phyloP scores from a whole-genome alignment of 2,888 invertebrate species.

The Acrobasis suavella region DNA sequence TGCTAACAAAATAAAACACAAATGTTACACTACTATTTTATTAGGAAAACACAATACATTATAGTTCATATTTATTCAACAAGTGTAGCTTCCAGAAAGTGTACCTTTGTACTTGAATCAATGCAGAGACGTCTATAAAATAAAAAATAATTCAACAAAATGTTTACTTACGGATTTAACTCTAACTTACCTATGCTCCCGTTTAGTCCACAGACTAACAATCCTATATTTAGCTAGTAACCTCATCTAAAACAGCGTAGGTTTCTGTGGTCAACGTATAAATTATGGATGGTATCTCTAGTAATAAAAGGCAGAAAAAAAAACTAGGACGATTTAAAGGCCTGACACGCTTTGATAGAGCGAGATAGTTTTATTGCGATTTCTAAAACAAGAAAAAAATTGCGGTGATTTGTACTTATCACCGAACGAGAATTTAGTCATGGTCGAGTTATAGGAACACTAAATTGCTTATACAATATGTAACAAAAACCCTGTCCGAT shows the following conservation, averaged over 20 bases:
- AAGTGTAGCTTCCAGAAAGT: slow-evolving; percentile 61
- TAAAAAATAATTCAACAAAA: slow-evolving; percentile 59
- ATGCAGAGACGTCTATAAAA: slow-evolving; percentile 66
- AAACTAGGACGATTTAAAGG: too few species aligned
- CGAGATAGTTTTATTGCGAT: too few species aligned
- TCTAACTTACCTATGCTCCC: slow-evolving; percentile 35
- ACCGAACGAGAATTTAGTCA: too few species aligned
- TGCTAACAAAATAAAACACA: slow-evolving; percentile 57
- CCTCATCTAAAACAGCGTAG: slow-evolving; percentile 21
- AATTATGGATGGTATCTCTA: background rate
- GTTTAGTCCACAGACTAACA: slow-evolving; percentile 10
- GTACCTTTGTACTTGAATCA: slow-evolving; percentile 72
- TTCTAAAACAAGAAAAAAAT: too few species aligned
- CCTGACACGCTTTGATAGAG: too few species aligned
- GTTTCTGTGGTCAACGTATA: background rate
- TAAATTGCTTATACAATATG: too few species aligned
- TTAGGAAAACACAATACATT: slow-evolving; percentile 80
- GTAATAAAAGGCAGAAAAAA: too few species aligned
- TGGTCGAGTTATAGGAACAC: too few species aligned
- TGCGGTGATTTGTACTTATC: too few species aligned
- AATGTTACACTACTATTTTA: slow-evolving; percentile 69
- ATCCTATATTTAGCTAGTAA: slow-evolving; percentile 40
- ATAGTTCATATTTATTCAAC: slow-evolving; percentile 72
- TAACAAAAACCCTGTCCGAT: too few species aligned
- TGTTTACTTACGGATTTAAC: slow-evolving; percentile 39